Conservation (phyloP, 30 jellyfish, hydroid and myxozoan species). For the Aurelia sp. region DNA sequence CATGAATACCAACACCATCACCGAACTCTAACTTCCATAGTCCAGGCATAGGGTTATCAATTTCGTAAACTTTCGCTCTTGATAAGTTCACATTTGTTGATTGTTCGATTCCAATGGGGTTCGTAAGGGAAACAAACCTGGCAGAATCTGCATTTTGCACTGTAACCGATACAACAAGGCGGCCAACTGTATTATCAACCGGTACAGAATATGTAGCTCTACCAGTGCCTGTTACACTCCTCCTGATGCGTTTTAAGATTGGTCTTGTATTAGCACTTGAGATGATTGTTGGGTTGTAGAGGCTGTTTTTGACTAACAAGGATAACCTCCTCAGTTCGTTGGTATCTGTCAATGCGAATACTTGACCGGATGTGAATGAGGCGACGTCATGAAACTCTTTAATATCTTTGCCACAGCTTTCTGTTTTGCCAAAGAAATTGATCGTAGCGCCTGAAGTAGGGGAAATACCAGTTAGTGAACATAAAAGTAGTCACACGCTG, state of each 20-base stretch:
- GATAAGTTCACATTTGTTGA: conserved; percentile 66
- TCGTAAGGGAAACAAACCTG: conserved; percentile 28
- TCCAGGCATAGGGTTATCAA: conserved; percentile 72
- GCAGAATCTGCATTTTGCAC: conserved; percentile 51
- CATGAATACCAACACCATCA: conserved; percentile 53
- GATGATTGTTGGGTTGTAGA: conserved; percentile 63
- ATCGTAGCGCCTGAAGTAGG: conserved; percentile 70
- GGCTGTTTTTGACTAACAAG: conserved; percentile 64
- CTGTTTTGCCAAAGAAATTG: conserved; percentile 82
- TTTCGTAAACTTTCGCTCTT: conserved; percentile 60
- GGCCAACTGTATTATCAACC: conserved; percentile 72
- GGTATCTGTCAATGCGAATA: conserved; percentile 74
- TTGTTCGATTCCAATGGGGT: conserved; percentile 52
- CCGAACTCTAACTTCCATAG: conserved; percentile 55
- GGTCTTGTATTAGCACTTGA: conserved; percentile 60
- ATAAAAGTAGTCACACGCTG: too few species aligned
- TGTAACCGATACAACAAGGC: conserved; percentile 73
- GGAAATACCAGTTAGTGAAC: too few species aligned
- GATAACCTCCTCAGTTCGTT: conserved; percentile 60
- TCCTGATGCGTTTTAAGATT: conserved; percentile 23
- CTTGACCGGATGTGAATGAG: conserved; percentile 91
- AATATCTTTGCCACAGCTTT: conserved; percentile 84
- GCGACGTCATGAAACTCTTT: conserved; percentile 86
- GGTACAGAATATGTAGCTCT: conserved; percentile 49
- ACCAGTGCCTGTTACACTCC: conserved; percentile 7